Evolutionary conservation across 2,888 invertebrate genomes (phyloP).

Genomic region (Eucera pruinosa): DNA sequence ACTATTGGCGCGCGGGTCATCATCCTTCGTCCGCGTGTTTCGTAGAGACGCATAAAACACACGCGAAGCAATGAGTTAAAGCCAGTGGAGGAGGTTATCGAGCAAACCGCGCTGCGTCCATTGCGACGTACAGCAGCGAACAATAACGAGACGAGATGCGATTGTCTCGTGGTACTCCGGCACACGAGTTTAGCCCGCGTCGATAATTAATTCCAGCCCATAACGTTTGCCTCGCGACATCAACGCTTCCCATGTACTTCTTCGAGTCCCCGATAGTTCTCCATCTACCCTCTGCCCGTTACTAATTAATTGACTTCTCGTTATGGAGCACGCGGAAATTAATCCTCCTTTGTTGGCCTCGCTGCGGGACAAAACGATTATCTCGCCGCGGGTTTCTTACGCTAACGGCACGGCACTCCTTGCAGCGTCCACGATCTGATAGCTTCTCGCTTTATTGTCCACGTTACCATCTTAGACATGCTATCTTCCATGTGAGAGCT

Average conservation of each 20-base stretch:
- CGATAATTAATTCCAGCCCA: constrained; percentile 59
- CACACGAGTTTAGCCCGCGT: constrained; percentile 45
- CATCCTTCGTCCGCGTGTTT: too few species aligned
- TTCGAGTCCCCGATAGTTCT: constrained; percentile 2
- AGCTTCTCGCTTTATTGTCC: constrained; percentile 5
- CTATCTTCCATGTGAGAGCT: constrained; percentile 7
- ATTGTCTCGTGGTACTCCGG: constrained; percentile 45
- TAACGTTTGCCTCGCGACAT: constrained; percentile 39
- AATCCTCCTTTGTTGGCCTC: constrained; percentile 27
- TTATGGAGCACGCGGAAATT: constrained; percentile 32
- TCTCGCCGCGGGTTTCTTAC: not conserved
- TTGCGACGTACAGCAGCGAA: constrained; percentile 24
- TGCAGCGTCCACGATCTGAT: not conserved
- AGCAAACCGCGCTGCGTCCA: constrained; percentile 20
- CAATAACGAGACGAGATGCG: constrained; percentile 37
- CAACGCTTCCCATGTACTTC: constrained; percentile 36
- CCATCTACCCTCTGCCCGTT: constrained; percentile 15
- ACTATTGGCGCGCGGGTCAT: too few species aligned
- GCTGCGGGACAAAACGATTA: constrained; percentile 14
- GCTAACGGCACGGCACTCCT: not conserved
- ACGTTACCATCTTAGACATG: not conserved
- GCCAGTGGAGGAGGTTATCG: not conserved
- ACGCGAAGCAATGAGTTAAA: not conserved
- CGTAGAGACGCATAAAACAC: constrained; percentile 12
- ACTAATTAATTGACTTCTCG: constrained; percentile 56